Percentiles rank a stretch among this genome's conserved stretches.
phyloP scores from a whole-genome alignment of 2,113 vertebrate genomes.

The Aphyosemion australe region DNA sequence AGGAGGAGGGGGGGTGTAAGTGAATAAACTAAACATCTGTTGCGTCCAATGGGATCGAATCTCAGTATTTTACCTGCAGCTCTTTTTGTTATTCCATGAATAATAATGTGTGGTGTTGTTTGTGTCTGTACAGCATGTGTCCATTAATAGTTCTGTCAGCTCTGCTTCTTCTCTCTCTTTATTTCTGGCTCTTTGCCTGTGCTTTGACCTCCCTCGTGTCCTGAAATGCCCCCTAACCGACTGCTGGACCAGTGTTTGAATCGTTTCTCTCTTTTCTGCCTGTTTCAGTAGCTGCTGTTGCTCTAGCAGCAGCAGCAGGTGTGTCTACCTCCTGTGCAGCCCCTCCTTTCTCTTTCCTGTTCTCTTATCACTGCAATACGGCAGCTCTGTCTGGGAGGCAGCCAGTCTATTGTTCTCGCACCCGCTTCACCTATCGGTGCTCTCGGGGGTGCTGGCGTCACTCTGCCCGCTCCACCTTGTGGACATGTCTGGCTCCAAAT shows the following conservation, averaged over 20 bases:
- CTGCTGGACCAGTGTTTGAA: constrained; percentile 15
- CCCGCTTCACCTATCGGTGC: constrained; percentile 54
- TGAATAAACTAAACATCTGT: not conserved
- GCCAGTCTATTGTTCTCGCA: constrained; percentile 71
- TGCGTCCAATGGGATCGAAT: not conserved
- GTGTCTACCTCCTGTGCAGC: constrained; percentile 58
- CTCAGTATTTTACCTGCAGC: not conserved
- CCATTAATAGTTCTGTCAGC: constrained; percentile 25
- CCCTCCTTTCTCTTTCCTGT: constrained; percentile 41
- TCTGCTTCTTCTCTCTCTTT: constrained; percentile 12
- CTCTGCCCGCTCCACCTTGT: constrained; percentile 47
- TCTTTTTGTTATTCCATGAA: constrained; percentile 18
- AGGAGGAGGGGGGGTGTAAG: not conserved
- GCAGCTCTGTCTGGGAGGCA: constrained; percentile 70
- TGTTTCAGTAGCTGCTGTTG: constrained; percentile 50
- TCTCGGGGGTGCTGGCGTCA: constrained; percentile 42
- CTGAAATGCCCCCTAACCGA: constrained; percentile 56
- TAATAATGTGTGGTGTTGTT: constrained; percentile 11
- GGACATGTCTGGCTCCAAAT: constrained; percentile 53
- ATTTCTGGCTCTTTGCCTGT: constrained; percentile 14
- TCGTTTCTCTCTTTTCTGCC: constrained; percentile 22
- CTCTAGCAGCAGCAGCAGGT: constrained; percentile 62
- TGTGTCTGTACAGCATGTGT: constrained; percentile 18
- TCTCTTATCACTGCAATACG: constrained; percentile 73
- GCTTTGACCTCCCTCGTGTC: constrained; percentile 45